Evolutionary conservation across 1,140 invertebrate species (phyloP).

Genomic region (Pseudomyrmex flavicornis): DNA sequence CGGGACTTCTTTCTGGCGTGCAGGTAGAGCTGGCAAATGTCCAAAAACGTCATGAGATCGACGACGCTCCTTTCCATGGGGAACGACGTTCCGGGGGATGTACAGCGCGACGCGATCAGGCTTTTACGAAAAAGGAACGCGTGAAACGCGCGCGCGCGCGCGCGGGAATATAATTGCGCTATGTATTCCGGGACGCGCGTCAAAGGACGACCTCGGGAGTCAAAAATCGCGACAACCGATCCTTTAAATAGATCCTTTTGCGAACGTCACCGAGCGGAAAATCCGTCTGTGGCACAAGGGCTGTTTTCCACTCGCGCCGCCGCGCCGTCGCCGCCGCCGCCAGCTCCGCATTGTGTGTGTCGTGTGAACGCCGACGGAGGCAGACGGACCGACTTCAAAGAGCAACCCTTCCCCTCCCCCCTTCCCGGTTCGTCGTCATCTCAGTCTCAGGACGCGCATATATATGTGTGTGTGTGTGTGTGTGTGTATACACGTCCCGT

Average conservation of each 20-base stretch:
- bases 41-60: slow-evolving; percentile 80
- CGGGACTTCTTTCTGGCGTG: slow-evolving; percentile 74
- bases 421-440: not conserved
- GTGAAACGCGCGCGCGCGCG: not conserved
- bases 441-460: slow-evolving; percentile 15
- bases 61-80: slow-evolving; percentile 75
- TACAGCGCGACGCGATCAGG: not conserved
- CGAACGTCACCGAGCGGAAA: slow-evolving; percentile 60
- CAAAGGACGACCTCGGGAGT: slow-evolving; percentile 12
- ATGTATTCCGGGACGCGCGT: not conserved
- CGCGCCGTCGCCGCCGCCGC: slow-evolving; percentile 12
- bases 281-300: slow-evolving; percentile 37
- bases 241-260: slow-evolving; percentile 60
- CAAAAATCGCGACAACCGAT: slow-evolving; percentile 46
- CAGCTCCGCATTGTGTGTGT: slow-evolving; percentile 44
- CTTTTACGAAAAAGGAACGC: not conserved
- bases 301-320: slow-evolving; percentile 53
- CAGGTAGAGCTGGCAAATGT: slow-evolving; percentile 81
- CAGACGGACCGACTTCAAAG: slow-evolving; percentile 61
- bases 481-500: slow-evolving; percentile 30
- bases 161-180: not conserved
- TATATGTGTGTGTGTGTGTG: slow-evolving; percentile 34
- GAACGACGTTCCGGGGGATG: not conserved
- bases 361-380: slow-evolving; percentile 38
- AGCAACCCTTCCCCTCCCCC: slow-evolving; percentile 21